These are phyloP conservation scores for Griposia aprilina DNA, from an alignment of 2,888 invertebrate species.

Conservation along the genomic window DNA sequence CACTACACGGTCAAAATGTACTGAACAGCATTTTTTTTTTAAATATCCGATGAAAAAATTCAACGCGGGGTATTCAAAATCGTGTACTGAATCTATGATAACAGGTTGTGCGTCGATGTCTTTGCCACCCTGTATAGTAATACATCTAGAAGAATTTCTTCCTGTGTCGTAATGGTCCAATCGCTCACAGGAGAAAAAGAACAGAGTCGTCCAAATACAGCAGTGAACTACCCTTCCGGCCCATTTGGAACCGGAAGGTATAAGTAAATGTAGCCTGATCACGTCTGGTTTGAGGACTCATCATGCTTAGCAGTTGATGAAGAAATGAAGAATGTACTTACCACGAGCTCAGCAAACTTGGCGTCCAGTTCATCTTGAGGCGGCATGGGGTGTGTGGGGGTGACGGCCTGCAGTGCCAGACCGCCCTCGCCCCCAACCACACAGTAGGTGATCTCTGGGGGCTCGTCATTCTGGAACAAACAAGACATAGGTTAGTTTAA, in stretches of 20 bases:
- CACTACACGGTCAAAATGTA: too few species aligned
- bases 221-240: not conserved
- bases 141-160: not conserved
- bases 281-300: not conserved
- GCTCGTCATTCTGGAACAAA: slow-evolving; percentile 95
- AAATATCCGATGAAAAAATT: too few species aligned
- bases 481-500: not conserved
- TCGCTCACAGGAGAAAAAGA: not conserved
- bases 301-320: not conserved
- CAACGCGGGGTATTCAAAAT: too few species aligned
- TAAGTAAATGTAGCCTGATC: not conserved
- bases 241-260: not conserved
- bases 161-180: too few species aligned
- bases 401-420: slow-evolving; percentile 96
- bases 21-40: too few species aligned
- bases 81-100: too few species aligned
- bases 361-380: slow-evolving; percentile 97
- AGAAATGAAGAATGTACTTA: slow-evolving; percentile 83
- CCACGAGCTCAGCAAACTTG: slow-evolving; percentile 98
- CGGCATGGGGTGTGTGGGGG: slow-evolving; percentile 98
- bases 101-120: too few species aligned
- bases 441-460: slow-evolving; percentile 98
- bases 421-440: slow-evolving; percentile 97
- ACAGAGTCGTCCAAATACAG: not conserved
- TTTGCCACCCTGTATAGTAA: not conserved